phyloP scores from a whole-genome alignment of 37 sponge, comb jelly and placozoan genomes.

The Chondrilla cf. caribensis region DNA sequence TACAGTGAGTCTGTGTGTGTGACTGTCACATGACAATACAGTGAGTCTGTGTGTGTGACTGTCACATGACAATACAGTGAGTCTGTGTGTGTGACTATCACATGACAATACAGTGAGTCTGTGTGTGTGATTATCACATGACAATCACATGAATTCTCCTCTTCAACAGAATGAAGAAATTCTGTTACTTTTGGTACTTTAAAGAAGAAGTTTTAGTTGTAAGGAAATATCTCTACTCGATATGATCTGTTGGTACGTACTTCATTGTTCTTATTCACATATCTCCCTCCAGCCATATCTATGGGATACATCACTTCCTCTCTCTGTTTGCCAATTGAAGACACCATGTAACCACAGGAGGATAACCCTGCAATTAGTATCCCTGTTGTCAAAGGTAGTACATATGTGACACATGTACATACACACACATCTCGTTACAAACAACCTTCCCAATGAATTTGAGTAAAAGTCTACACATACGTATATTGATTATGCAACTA shows the following conservation, averaged over 20 bases:
- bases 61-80: no score
- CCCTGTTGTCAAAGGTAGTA: background rate
- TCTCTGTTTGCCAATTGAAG: background rate
- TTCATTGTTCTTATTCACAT: background rate
- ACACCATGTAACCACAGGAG: background rate
- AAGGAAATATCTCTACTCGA: background rate
- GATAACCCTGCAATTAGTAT: background rate
- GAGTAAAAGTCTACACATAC: background rate
- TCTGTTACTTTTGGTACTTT: background rate
- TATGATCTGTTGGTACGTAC: background rate
- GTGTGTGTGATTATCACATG: no score
- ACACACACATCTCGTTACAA: background rate
- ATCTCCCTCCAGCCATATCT: background rate
- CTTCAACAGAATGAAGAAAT: background rate
- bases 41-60: no score
- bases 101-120: no score
- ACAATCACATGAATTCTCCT: no score
- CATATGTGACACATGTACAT: background rate
- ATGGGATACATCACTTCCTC: background rate
- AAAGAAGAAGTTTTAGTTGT: conserved; percentile 3
- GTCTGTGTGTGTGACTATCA: no score
- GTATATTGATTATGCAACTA: background rate
- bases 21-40: no score
- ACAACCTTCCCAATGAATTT: background rate
- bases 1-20: no score